phyloP scores from a whole-genome alignment of 1,140 invertebrate species.

The Pseudachorutes palmiensis region DNA sequence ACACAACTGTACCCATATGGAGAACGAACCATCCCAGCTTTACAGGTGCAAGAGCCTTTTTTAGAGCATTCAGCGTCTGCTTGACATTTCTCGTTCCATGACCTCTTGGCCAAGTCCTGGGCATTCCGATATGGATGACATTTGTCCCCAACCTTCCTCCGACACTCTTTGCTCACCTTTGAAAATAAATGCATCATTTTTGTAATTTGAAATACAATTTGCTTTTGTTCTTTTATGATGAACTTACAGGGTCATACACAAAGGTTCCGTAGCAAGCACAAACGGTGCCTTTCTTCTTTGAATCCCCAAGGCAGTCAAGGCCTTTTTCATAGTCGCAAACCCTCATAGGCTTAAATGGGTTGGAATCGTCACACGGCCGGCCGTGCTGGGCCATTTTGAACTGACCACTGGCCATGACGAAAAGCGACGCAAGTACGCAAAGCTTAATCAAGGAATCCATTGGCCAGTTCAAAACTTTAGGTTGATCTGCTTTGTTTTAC shows the following conservation, averaged over 20 bases:
- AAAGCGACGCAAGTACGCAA: not conserved
- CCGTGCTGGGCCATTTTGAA: slow-evolving; percentile 11
- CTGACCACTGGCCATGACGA: not conserved
- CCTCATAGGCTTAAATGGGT: slow-evolving; percentile 1
- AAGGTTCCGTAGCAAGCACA: slow-evolving; percentile 13
- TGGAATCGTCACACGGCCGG: not conserved
- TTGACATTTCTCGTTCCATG: slow-evolving; percentile 14
- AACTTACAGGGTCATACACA: slow-evolving; percentile 3
- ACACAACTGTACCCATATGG: not conserved
- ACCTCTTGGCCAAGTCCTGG: not conserved
- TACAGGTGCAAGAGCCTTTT: not conserved
- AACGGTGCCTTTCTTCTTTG: not conserved
- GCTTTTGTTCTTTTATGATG: not conserved
- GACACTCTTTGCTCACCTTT: slow-evolving; percentile 1
- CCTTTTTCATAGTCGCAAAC: slow-evolving; percentile 11
- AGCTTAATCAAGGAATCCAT: not conserved
- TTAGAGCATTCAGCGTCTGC: not conserved
- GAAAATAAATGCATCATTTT: not conserved
- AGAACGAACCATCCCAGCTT: not conserved
- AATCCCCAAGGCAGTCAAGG: not conserved
- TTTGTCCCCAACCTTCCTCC: not conserved
- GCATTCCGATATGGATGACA: not conserved
- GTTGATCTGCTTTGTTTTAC: too few species aligned
- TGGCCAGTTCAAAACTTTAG: too few species aligned
- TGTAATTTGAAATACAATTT: not conserved